phyloP scores from a whole-genome alignment of 2,888 invertebrate genomes.

The Eristalis tenax region DNA sequence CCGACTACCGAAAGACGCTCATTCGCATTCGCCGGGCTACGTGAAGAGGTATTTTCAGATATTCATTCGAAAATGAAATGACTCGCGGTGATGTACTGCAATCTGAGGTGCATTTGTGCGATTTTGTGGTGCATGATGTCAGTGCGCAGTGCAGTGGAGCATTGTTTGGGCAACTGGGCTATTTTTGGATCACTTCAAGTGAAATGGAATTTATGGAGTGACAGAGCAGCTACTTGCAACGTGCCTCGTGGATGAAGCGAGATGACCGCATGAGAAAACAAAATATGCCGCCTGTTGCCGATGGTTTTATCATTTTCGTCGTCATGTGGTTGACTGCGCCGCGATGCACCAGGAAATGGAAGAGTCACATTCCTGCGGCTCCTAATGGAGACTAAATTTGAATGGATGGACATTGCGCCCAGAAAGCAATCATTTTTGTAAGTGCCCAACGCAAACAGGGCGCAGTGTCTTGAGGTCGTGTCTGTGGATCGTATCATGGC shows the following conservation, averaged over 20 bases:
- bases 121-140: conserved; percentile 34
- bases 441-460: too few relatives aligned
- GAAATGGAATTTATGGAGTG: conserved; percentile 4
- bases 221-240: not conserved
- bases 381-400: too few relatives aligned
- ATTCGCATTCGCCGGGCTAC: not conserved
- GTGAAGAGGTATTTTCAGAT: conserved; percentile 39
- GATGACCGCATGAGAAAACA: not conserved
- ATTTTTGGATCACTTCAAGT: conserved; percentile 24
- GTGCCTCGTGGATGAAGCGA: not conserved
- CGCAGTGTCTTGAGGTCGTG: too few relatives aligned
- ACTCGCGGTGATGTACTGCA: not conserved
- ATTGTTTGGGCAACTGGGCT: not conserved
- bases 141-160: conserved; percentile 21
- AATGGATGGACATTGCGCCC: too few relatives aligned
- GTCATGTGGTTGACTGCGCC: too few relatives aligned
- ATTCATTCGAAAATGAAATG: conserved; percentile 13
- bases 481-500: too few relatives aligned
- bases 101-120: not conserved
- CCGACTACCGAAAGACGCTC: not conserved
- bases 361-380: too few relatives aligned
- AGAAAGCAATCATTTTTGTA: too few relatives aligned
- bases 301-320: too few relatives aligned
- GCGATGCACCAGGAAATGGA: too few relatives aligned
- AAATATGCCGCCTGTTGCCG: not conserved